Percentiles rank a stretch among this genome's conserved stretches.
Conservation (phyloP, 2,113 vertebrate species). For the Lycocorax pyrrhopterus region DNA sequence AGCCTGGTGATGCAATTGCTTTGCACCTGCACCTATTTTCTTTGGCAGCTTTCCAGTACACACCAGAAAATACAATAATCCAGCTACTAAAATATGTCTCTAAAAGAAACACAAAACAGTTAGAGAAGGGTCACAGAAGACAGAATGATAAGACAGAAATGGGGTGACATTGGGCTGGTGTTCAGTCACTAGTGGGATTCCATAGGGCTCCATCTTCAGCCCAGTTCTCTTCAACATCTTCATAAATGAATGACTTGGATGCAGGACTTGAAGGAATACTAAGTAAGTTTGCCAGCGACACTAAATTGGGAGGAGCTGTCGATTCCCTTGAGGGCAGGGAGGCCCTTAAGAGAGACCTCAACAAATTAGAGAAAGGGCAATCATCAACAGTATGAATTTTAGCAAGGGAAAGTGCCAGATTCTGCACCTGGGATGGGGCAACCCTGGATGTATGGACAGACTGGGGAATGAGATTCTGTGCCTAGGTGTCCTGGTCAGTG, state of each 20-base stretch:
- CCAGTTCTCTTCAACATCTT: neutral
- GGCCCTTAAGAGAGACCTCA: neutral
- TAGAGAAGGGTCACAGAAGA: neutral
- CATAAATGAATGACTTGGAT: neutral
- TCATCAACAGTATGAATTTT: neutral
- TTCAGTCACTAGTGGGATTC: neutral
- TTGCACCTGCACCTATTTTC: neutral
- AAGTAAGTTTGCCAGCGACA: neutral
- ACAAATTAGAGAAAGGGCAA: neutral
- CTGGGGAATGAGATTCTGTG: neutral
- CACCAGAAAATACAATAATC: neutral
- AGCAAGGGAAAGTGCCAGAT: neutral
- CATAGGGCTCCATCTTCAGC: neutral
- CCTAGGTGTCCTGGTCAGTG: fast-evolving
- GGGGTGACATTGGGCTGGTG: neutral
- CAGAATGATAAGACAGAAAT: neutral
- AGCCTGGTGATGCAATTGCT: neutral
- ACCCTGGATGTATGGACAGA: fast-evolving
- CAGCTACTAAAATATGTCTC: neutral
- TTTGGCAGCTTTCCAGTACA: neutral
- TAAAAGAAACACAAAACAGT: neutral
- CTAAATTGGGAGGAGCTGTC: neutral
- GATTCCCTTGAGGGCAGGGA: neutral
- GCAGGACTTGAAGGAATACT: fast-evolving
- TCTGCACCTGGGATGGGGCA: neutral